Evolutionary conservation across 30 jellyfish, hydroid and myxozoan species (phyloP).

Genomic region (Euphysa ruthae): DNA sequence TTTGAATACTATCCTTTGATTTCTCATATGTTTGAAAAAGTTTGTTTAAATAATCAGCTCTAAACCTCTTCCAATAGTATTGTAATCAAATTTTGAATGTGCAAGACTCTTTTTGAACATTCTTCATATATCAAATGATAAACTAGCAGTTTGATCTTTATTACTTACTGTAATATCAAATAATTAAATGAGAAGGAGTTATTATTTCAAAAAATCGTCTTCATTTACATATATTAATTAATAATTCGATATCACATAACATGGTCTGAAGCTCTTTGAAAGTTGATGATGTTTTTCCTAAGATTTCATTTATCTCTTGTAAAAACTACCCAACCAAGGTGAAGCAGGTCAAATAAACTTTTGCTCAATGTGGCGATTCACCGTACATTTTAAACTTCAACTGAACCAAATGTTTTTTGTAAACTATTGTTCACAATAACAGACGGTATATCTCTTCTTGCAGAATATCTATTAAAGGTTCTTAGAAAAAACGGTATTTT

Average conservation of each 20-base stretch:
- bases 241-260: background rate
- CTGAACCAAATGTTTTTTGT: background rate
- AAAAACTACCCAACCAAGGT: constrained; percentile 50
- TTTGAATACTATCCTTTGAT: constrained; percentile 2
- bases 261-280: constrained; percentile 4
- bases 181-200: constrained; percentile 34
- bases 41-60: constrained; percentile 1
- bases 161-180: constrained; percentile 23
- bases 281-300: constrained; percentile 3
- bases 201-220: constrained; percentile 8
- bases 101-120: background rate
- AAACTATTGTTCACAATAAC: constrained; percentile 14
- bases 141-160: too few species aligned
- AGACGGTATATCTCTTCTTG: constrained; percentile 45
- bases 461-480: constrained; percentile 24
- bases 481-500: constrained; percentile 11
- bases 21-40: background rate
- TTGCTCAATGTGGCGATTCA: constrained; percentile 24
- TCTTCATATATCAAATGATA: background rate
- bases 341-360: constrained; percentile 14
- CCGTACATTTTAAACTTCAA: background rate
- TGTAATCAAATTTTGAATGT: background rate
- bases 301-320: constrained; percentile 27
- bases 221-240: constrained; percentile 10
- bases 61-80: background rate